phyloP scores from a whole-genome alignment of 2,888 invertebrate species.

The Teinopalpus imperialis region DNA sequence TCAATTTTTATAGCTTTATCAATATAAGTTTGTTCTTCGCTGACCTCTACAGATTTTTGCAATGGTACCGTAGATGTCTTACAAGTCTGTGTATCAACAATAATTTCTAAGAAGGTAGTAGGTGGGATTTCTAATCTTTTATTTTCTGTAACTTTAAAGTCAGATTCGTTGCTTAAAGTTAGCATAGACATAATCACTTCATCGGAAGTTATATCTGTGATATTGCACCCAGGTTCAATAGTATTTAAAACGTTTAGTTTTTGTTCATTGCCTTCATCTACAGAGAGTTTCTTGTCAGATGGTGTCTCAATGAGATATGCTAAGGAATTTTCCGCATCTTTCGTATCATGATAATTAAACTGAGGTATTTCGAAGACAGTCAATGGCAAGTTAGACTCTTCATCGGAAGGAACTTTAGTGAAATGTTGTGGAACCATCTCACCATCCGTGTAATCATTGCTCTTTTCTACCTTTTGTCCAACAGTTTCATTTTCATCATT shows the following conservation, averaged over 20 bases:
- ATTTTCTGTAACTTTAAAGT: neutral
- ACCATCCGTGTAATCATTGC: conserved; percentile 26
- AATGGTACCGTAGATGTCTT: too few relatives aligned
- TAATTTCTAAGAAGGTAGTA: conserved; percentile 3
- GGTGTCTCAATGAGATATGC: conserved; percentile 17
- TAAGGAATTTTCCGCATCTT: conserved; percentile 43
- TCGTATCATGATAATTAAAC: conserved; percentile 40
- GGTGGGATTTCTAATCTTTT: neutral
- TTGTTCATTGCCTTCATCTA: neutral
- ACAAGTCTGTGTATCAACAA: too few relatives aligned
- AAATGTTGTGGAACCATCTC: neutral
- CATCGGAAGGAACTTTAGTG: neutral
- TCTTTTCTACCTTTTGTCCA: conserved; percentile 36
- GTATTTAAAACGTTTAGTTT: neutral
- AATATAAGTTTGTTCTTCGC: too few relatives aligned
- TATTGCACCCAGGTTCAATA: too few relatives aligned
- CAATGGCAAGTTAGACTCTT: conserved; percentile 1
- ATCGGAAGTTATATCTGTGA: neutral
- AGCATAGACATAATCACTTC: neutral
- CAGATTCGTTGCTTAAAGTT: neutral
- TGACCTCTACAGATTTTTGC: too few relatives aligned
- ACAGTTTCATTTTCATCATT: too few relatives aligned
- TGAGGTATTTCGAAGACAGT: conserved; percentile 6
- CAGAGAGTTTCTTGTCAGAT: neutral
- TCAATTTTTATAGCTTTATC: too few relatives aligned